Evolutionary conservation across 2,888 invertebrate genomes (phyloP).

Genomic region (Bruchidius siliquastri): DNA sequence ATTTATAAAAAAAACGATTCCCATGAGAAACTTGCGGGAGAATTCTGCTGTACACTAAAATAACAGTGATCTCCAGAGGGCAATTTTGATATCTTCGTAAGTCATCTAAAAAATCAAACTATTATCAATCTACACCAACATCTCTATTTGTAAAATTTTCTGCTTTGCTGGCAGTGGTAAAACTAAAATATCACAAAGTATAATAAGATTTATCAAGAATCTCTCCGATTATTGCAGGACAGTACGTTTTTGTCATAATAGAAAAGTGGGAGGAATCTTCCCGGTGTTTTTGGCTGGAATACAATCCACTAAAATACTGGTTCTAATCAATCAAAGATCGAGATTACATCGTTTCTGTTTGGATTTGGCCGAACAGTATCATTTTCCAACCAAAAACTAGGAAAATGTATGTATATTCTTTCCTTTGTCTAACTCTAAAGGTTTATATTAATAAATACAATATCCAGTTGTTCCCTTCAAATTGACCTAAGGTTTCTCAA

Average conservation of each 20-base stretch:
- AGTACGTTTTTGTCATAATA: not conserved
- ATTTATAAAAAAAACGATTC: too few species aligned
- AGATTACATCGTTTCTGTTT: too few species aligned
- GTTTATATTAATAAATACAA: not conserved
- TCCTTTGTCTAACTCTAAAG: not conserved
- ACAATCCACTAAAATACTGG: not conserved
- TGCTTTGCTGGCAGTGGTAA: conserved; percentile 19
- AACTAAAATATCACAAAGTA: conserved; percentile 14
- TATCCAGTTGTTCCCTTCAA: not conserved
- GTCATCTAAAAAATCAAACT: too few species aligned
- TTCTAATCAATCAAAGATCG: too few species aligned
- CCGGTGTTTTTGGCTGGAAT: not conserved
- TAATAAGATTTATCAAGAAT: conserved; percentile 4
- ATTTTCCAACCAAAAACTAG: not conserved
- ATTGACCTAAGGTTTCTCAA: not conserved
- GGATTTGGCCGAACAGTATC: too few species aligned
- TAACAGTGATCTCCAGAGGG: too few species aligned
- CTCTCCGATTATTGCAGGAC: too few species aligned
- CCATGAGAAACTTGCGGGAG: too few species aligned
- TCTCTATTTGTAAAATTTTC: conserved; percentile 17
- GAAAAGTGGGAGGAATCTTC: not conserved
- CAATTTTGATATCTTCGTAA: too few species aligned
- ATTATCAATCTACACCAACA: conserved; percentile 18
- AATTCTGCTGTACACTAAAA: too few species aligned
- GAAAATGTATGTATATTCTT: not conserved